These are phyloP conservation scores for Pyrrhia umbra DNA, from an alignment of 2,888 invertebrate species.

Conservation along the genomic window DNA sequence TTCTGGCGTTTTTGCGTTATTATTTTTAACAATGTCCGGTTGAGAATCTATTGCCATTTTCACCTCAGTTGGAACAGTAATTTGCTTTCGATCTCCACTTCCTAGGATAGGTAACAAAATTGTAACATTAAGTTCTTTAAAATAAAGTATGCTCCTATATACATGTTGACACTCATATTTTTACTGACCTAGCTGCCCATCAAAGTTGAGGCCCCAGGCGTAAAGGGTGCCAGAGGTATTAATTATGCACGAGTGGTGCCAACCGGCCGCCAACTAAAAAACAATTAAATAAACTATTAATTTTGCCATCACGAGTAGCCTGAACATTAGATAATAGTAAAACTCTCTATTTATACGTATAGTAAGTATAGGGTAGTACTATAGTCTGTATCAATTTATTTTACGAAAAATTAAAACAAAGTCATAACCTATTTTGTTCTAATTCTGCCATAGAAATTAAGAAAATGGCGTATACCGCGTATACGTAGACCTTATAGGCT, in stretches of 20 bases:
- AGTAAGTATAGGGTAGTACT: no score
- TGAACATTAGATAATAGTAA: no score
- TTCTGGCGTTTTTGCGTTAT: slow-evolving; percentile 68
- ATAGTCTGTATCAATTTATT: no score
- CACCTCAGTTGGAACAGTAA: slow-evolving; percentile 89
- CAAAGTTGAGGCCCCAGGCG: slow-evolving; percentile 97
- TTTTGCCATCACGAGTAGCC: no score
- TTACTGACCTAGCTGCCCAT: slow-evolving; percentile 94
- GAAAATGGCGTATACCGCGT: no score
- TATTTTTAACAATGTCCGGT: slow-evolving; percentile 70
- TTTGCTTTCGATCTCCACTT: slow-evolving; percentile 91
- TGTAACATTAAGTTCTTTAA: background rate
- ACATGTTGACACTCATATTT: background rate
- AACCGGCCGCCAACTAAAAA: slow-evolving; percentile 92
- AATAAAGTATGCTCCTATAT: background rate
- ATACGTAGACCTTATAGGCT: no score
- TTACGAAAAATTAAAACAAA: no score
- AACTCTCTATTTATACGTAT: no score
- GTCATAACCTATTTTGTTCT: no score
- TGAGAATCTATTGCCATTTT: slow-evolving; percentile 80
- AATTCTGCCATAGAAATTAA: no score
- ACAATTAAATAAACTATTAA: background rate
- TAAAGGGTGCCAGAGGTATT: slow-evolving; percentile 93
- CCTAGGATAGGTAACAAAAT: slow-evolving; percentile 66
- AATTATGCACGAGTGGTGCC: slow-evolving; percentile 95